Percentiles rank a stretch among this genome's conserved stretches.
phyloP scores from a whole-genome alignment of 1,140 invertebrate species.

The Teleogryllus occipitalis region DNA sequence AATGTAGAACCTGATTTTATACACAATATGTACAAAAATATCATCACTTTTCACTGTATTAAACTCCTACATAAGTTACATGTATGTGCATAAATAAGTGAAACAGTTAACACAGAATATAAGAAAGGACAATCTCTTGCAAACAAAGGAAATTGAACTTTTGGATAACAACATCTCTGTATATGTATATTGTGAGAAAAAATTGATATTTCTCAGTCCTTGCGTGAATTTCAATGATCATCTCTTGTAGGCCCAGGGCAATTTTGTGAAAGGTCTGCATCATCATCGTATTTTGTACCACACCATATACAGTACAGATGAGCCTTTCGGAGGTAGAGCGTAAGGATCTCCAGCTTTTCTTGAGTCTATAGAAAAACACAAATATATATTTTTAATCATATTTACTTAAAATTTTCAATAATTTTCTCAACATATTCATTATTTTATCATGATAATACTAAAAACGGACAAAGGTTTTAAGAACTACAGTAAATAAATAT shows the following conservation, averaged over 20 bases:
- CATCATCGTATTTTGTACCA: constrained; percentile 52
- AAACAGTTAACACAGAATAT: too few species aligned
- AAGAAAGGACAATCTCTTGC: too few species aligned
- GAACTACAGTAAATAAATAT: not conserved
- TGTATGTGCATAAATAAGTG: too few species aligned
- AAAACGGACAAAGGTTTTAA: not conserved
- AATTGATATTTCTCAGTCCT: too few species aligned
- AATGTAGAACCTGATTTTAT: too few species aligned
- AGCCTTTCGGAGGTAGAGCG: constrained; percentile 55
- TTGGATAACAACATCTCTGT: too few species aligned
- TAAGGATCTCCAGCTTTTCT: constrained; percentile 55
- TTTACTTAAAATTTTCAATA: not conserved
- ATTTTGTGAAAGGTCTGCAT: constrained; percentile 50
- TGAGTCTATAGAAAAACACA: constrained; percentile 31
- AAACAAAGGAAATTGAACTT: too few species aligned
- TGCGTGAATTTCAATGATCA: constrained; percentile 44
- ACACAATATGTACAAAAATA: too few species aligned
- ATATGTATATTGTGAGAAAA: too few species aligned
- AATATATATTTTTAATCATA: not conserved
- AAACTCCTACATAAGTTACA: too few species aligned
- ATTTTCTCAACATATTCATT: not conserved
- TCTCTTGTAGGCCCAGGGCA: constrained; percentile 58
- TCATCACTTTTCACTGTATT: too few species aligned
- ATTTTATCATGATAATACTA: not conserved
- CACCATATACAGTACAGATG: constrained; percentile 75